Conservation (phyloP, 2,888 invertebrate species). For the Mythimna lalbum region DNA sequence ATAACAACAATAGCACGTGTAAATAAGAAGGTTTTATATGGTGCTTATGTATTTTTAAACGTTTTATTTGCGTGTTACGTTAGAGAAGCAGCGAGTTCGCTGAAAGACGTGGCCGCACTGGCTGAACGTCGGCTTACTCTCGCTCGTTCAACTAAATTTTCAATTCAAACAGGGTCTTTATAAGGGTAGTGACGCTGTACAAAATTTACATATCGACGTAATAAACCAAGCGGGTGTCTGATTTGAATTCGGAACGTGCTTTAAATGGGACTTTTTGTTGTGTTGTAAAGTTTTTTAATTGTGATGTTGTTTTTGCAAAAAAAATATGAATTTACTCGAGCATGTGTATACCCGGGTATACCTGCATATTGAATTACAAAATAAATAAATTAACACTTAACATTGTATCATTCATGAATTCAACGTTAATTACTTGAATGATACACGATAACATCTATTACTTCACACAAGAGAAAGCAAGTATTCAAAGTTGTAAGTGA, state of each 20-base stretch:
- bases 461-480: slow-evolving; percentile 39
- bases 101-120: slow-evolving; percentile 90
- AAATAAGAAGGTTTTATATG: slow-evolving; percentile 28
- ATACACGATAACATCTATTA: slow-evolving; percentile 32
- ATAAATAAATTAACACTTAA: background rate
- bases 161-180: slow-evolving; percentile 90
- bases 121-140: slow-evolving; percentile 84
- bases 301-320: slow-evolving; percentile 40
- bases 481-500: slow-evolving; percentile 43
- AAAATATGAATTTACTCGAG: slow-evolving; percentile 8
- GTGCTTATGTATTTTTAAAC: slow-evolving; percentile 50
- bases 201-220: slow-evolving; percentile 91
- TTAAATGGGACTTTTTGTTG: slow-evolving; percentile 74
- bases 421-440: slow-evolving; percentile 13
- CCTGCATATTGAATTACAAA: background rate
- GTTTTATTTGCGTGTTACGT: slow-evolving; percentile 69
- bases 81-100: slow-evolving; percentile 84
- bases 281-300: slow-evolving; percentile 58
- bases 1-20: slow-evolving; percentile 39
- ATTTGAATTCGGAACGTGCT: slow-evolving; percentile 85
- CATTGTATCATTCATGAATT: slow-evolving; percentile 2
- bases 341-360: background rate
- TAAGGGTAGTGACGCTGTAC: slow-evolving; percentile 90
- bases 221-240: slow-evolving; percentile 87
- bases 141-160: slow-evolving; percentile 89